Evolutionary conservation across 37 sponge, comb jelly and placozoan species (phyloP), one percentile per base, ranked within the genome.

Genomic region (Hexactinellida sp.): DNA sequence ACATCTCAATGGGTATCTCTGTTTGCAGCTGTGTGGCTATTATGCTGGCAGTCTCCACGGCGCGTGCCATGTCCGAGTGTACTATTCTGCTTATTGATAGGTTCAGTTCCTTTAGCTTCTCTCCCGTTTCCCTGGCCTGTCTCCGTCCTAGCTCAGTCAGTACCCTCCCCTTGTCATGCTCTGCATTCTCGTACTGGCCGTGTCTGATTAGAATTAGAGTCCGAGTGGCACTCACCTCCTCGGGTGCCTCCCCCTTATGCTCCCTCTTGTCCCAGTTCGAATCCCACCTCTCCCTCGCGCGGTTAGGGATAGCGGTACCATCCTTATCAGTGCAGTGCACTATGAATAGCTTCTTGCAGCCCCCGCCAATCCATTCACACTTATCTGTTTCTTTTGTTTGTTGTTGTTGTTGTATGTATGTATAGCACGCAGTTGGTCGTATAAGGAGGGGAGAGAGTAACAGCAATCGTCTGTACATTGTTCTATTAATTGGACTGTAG

Each of bases 51-150:
- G 95, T 95, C 87, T 95, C 92, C 16, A 84, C 55, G 3, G 95
- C 91, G 38, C 96, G 54, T 24, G 88, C 89, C 94, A 93, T 89
- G 35, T 90, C 91, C 55, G 94, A 93, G 38, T 89, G 88, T 25
- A 63, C 34, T 10, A 63, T 10, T 28, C 13, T 63, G 34, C 34
- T 54, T 54, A 86, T 28, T 10, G 28, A 37, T 23, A 35, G 38
- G 37, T 87, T 34, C 87, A 91, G 23, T 0, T 82, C 89, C 37
- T 86, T 36, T 54, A 91, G 38, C n/a, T 89, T 52, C 87, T 54
- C 38, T 54, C 89, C 91, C 51, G 87, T 84, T 36, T 71, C 9
- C 3, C 38, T 86, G 7, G 91, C 91, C 55, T 91, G 91, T 36
- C 82, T 35, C 39, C 85, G n/a, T 36, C 91, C 91, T 82, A 91